Conservation (phyloP, 2,888 invertebrate species). For the Dione juno region DNA sequence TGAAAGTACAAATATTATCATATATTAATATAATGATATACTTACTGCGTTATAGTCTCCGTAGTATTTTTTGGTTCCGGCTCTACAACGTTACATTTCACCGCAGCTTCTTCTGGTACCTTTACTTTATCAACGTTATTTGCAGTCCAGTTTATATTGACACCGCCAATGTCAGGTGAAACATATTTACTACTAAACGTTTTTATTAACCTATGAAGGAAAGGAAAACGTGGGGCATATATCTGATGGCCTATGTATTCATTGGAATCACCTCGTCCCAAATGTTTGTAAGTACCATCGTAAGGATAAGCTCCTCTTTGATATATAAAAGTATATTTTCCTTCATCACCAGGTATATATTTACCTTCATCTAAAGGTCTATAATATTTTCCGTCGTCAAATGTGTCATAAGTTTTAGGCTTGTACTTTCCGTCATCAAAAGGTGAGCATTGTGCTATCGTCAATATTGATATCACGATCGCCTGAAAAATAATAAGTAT, state of each 20-base stretch:
- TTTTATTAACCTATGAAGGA: constrained; percentile 67
- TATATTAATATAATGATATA: constrained; percentile 42
- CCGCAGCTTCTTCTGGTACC: constrained; percentile 64
- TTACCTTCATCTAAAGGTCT: constrained; percentile 76
- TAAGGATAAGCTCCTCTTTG: constrained; percentile 50
- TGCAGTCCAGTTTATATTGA: constrained; percentile 51
- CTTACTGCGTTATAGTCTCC: constrained; percentile 72
- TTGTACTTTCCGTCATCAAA: constrained; percentile 65
- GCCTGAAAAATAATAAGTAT: constrained; percentile 57
- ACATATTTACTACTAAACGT: constrained; percentile 66
- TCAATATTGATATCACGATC: constrained; percentile 56
- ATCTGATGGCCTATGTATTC: constrained; percentile 65
- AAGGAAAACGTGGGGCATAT: constrained; percentile 71
- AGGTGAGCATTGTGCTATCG: constrained; percentile 60
- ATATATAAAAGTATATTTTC: constrained; percentile 52
- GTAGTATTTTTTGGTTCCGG: constrained; percentile 54
- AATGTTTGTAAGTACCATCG: constrained; percentile 51
- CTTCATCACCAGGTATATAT: constrained; percentile 76
- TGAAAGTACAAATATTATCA: not conserved
- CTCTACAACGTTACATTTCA: constrained; percentile 67
- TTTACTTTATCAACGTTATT: constrained; percentile 62
- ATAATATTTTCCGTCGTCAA: constrained; percentile 75
- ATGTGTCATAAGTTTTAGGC: constrained; percentile 60
- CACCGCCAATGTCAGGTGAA: constrained; percentile 58
- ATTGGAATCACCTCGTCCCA: constrained; percentile 52